Conservation (phyloP, 2,888 invertebrate species). For the Desoria tigrina region DNA sequence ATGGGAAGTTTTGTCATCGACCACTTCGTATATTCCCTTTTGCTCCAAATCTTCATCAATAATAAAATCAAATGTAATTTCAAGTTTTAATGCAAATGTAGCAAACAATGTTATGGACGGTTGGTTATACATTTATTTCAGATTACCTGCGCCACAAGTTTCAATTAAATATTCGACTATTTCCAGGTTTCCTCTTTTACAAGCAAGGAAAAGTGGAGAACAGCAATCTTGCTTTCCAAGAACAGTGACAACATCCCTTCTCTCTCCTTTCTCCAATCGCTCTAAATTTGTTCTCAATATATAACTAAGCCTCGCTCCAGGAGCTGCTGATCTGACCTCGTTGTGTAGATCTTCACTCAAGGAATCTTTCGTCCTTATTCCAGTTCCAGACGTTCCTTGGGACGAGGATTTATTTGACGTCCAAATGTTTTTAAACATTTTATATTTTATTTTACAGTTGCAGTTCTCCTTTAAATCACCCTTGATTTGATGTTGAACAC, state of each 20-base stretch:
- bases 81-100: not conserved
- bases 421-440: slow-evolving; percentile 53
- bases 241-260: slow-evolving; percentile 70
- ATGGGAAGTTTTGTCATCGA: slow-evolving; percentile 68
- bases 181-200: slow-evolving; percentile 76
- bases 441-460: too few relatives aligned
- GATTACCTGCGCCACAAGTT: slow-evolving; percentile 68
- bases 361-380: slow-evolving; percentile 42
- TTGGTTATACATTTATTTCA: too few relatives aligned
- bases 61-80: not conserved
- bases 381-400: slow-evolving; percentile 27
- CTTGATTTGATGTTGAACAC: too few relatives aligned
- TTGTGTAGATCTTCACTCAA: slow-evolving; percentile 47
- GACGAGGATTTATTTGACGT: slow-evolving; percentile 45
- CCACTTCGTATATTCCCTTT: slow-evolving; percentile 76
- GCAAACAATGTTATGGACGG: too few relatives aligned
- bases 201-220: slow-evolving; percentile 77
- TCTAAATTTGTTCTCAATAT: slow-evolving; percentile 62
- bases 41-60: slow-evolving; percentile 70
- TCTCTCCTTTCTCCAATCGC: slow-evolving; percentile 63
- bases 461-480: too few relatives aligned
- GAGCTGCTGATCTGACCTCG: slow-evolving; percentile 60
- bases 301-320: slow-evolving; percentile 68
- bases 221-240: slow-evolving; percentile 69
- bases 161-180: slow-evolving; percentile 82